Conservation (phyloP, 2,113 vertebrate species). For the Odontophorus gujanensis region DNA sequence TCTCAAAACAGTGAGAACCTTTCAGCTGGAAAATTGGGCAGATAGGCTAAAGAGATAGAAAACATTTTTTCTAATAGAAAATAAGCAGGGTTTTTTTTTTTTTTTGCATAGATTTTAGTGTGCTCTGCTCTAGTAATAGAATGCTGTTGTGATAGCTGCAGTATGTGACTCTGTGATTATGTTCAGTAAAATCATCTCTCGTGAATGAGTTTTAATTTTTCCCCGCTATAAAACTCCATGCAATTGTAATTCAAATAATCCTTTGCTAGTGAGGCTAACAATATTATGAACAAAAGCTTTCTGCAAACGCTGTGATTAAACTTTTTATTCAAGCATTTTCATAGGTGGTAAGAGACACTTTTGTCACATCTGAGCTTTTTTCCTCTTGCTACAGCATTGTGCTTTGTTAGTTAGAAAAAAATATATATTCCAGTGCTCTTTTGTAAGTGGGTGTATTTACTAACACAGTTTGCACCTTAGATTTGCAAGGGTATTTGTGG, state of each 20-base stretch:
- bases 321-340: background rate
- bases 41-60: background rate
- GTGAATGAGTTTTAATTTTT: background rate
- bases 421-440: background rate
- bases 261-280: background rate
- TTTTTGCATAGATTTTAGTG: background rate
- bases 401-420: background rate
- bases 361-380: background rate
- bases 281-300: background rate
- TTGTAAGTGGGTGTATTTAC: background rate
- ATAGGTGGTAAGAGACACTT: rapidly evolving
- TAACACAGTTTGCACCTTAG: background rate
- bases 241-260: background rate
- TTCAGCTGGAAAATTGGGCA: background rate
- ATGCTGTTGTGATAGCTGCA: background rate
- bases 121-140: background rate
- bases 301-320: background rate
- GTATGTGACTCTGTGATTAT: background rate
- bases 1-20: background rate
- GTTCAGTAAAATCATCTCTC: background rate
- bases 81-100: too few relatives aligned
- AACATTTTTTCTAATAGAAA: background rate
- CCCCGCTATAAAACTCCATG: background rate
- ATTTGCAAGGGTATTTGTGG: background rate
- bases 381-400: background rate